These are phyloP conservation scores for Oxygymnocypris stewartii DNA, from an alignment of 2,113 vertebrate species.

Conservation along the genomic window DNA sequence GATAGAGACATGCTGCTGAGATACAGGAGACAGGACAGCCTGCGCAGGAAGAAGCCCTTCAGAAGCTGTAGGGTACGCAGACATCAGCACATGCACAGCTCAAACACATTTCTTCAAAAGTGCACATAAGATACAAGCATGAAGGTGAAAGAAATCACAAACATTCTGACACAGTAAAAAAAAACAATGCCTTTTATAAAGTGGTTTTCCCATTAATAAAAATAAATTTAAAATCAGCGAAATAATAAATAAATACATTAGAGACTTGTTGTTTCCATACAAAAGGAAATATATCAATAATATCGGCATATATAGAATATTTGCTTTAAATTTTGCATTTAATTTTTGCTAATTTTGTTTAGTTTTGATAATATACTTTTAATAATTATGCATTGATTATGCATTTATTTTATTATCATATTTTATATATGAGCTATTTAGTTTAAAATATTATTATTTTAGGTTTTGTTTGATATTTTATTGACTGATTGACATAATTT, in stretches of 20 bases:
- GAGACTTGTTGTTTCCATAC: no score
- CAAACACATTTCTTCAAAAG: neutral
- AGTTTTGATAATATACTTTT: neutral
- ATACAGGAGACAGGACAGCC: conserved; percentile 79
- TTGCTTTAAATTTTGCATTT: neutral
- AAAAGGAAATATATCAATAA: no score
- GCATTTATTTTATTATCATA: neutral
- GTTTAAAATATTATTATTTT: neutral
- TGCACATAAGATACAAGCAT: neutral
- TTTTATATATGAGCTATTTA: neutral
- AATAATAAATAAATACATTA: neutral
- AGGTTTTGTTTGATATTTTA: neutral
- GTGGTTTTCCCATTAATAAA: neutral
- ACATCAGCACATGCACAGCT: neutral
- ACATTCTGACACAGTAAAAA: neutral
- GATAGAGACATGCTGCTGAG: conserved; percentile 90
- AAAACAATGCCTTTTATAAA: neutral
- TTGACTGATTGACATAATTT: neutral
- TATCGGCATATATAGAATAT: neutral
- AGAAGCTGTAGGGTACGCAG: conserved; percentile 85
- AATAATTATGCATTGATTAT: neutral
- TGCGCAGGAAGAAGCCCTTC: conserved; percentile 82
- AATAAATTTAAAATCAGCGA: neutral
- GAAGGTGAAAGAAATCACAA: neutral
- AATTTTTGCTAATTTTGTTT: neutral